phyloP scores from a whole-genome alignment of 2,888 invertebrate species.

The Penaeus monodon region DNA sequence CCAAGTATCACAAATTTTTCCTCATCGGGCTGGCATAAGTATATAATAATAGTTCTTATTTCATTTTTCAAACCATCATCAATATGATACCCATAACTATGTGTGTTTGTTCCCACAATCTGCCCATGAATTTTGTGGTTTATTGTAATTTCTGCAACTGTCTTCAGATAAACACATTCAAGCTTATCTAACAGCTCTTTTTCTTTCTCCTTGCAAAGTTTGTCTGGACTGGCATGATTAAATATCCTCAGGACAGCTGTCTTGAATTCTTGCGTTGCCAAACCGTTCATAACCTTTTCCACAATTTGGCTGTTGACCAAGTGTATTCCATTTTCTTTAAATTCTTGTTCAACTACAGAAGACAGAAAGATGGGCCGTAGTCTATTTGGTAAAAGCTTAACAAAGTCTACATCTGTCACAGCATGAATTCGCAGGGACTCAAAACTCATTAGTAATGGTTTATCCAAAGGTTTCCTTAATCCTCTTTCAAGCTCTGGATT shows the following conservation, averaged over 20 bases:
- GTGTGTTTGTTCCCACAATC: not conserved
- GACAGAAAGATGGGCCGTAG: constrained; percentile 35
- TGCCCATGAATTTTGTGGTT: not conserved
- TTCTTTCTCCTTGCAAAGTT: not conserved
- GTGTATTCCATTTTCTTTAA: not conserved
- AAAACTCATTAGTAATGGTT: constrained; percentile 27
- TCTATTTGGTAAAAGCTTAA: constrained; percentile 11
- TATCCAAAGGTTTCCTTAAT: not conserved
- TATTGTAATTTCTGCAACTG: not conserved
- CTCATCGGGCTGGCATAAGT: too few relatives aligned
- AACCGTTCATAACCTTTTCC: not conserved
- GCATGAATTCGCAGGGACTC: not conserved
- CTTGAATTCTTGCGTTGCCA: constrained; percentile 11
- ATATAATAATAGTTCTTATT: too few relatives aligned
- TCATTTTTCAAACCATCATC: too few relatives aligned
- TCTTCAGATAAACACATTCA: not conserved
- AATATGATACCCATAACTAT: not conserved
- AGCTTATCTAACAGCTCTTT: not conserved
- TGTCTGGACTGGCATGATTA: constrained; percentile 5
- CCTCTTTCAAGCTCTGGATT: constrained; percentile 1
- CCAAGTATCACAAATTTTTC: too few relatives aligned
- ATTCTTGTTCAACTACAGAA: constrained; percentile 2
- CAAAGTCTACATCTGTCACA: constrained; percentile 1
- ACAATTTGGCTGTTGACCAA: not conserved
- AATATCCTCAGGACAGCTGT: constrained; percentile 23